Base-by-base conservation (phyloP, 2,888 invertebrate species). In the Leucophora obtusa region DNA sequence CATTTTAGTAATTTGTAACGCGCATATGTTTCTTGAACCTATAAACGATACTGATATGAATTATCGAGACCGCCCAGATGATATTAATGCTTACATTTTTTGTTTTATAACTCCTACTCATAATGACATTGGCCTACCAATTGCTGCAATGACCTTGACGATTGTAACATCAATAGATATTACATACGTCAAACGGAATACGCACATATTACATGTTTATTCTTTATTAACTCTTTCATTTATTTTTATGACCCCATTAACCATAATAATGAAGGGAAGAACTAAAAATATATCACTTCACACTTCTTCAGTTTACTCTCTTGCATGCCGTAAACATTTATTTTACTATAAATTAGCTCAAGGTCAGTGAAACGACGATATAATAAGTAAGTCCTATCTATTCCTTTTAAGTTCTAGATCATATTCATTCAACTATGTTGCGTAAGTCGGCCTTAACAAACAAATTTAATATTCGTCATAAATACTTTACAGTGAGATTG, bases 331-430 rank as follows among this genome's bases (percentile, higher is more conserved):
- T 62, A 11, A 38, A 11, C 38, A 38, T 38, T 11, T 11, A 38
- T 60, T 59, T 63, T 17, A 38, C 33, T 38, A 33, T 11, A 56
- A 80, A 79, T 59, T 35, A 71, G 56, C 78, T 83, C 86, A 87
- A 87, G 88, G 88, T 84, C 83, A 85, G 28, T 28, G 28, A 28
- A 21, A 47, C 15, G 35, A 54, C 15, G 6, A 43, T 24, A 21
- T 43, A 62, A 4, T 28, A 17, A 47, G 53, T 8, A 17, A 54
- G 76, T 72, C 71, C 79, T 70, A 47, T 83, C 58, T 18, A 15
- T 47, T n/a, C 35, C 38, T 47, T 47, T n/a, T 4, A 47, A 14
- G 2, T 11, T 11, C 3, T 14, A 47, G 68, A 68, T 69, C 73
- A n/a, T 47, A 63, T 14, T n/a, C 43, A 47, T n/a, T 47, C n/a